Evolutionary conservation across 2,888 invertebrate genomes (phyloP).

Genomic region (Abscondita cerata): DNA sequence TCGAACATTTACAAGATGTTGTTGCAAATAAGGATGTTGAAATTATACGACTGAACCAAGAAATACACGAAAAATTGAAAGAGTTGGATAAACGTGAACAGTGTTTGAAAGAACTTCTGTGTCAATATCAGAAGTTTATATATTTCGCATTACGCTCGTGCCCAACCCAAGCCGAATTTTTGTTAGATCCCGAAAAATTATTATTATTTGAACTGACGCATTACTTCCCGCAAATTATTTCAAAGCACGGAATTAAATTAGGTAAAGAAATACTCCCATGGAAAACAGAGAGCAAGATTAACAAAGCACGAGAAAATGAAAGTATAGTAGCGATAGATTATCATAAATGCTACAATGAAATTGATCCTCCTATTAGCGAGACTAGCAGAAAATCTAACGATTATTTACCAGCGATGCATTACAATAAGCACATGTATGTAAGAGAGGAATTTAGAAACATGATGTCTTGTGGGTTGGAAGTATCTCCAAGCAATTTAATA

Average conservation of each 20-base stretch:
- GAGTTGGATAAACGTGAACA: constrained; percentile 51
- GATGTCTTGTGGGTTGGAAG: constrained; percentile 47
- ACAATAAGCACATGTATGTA: constrained; percentile 52
- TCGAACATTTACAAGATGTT: constrained; percentile 41
- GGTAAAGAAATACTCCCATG: constrained; percentile 26
- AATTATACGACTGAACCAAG: constrained; percentile 41
- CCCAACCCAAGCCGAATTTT: constrained; percentile 61
- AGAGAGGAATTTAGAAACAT: constrained; percentile 56
- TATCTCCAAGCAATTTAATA: constrained; percentile 46
- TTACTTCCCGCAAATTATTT: constrained; percentile 20
- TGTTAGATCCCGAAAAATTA: constrained; percentile 55
- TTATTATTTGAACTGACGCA: constrained; percentile 52
- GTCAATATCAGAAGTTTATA: constrained; percentile 62
- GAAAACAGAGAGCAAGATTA: constrained; percentile 36
- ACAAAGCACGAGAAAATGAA: constrained; percentile 11
- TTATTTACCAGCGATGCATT: constrained; percentile 49
- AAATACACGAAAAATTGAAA: constrained; percentile 40
- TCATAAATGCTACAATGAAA: constrained; percentile 51
- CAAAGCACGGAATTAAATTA: constrained; percentile 18
- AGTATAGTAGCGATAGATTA: constrained; percentile 39
- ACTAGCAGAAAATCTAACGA: constrained; percentile 28
- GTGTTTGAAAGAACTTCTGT: constrained; percentile 54
- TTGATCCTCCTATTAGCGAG: constrained; percentile 36
- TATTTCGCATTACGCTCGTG: constrained; percentile 57
- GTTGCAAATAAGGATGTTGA: constrained; percentile 42